Conservation (phyloP, 2,888 invertebrate species). For the Tetanocera ferruginea region DNA sequence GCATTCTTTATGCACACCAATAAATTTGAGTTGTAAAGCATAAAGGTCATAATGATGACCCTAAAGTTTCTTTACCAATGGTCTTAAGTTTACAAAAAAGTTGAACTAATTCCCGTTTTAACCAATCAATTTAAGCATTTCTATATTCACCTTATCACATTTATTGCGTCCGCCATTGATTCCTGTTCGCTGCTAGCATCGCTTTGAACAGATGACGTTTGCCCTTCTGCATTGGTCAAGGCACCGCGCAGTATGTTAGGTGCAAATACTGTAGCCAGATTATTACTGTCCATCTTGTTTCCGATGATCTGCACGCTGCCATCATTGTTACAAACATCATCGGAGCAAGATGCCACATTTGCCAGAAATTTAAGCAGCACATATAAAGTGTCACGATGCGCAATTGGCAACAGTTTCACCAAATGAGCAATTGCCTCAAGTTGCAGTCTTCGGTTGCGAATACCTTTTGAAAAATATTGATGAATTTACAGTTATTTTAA, state of each 20-base stretch:
- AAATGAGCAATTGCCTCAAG: conserved; percentile 87
- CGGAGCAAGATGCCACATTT: conserved; percentile 68
- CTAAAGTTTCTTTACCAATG: too few relatives aligned
- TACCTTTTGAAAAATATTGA: conserved; percentile 72
- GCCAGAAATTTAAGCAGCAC: conserved; percentile 85
- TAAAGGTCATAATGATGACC: too few relatives aligned
- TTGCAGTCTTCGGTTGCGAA: conserved; percentile 85
- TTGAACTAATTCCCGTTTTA: too few relatives aligned
- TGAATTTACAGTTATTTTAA: neutral
- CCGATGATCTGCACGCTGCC: conserved; percentile 71
- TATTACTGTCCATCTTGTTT: conserved; percentile 94
- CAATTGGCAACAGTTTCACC: conserved; percentile 86
- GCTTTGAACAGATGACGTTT: neutral
- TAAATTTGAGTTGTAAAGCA: too few relatives aligned
- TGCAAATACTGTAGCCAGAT: conserved; percentile 93
- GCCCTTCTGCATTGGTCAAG: neutral
- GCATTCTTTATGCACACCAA: too few relatives aligned
- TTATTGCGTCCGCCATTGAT: conserved; percentile 88
- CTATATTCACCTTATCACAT: conserved; percentile 77
- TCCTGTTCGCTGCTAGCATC: conserved; percentile 59
- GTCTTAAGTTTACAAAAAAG: too few relatives aligned
- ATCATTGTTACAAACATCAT: conserved; percentile 56
- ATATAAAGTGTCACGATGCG: conserved; percentile 88
- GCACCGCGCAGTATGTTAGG: conserved; percentile 87
- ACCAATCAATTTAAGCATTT: too few relatives aligned